These are phyloP conservation scores for Chelon labrosus DNA, from an alignment of 2,797 vertebrate genomes.

Conservation along the genomic window DNA sequence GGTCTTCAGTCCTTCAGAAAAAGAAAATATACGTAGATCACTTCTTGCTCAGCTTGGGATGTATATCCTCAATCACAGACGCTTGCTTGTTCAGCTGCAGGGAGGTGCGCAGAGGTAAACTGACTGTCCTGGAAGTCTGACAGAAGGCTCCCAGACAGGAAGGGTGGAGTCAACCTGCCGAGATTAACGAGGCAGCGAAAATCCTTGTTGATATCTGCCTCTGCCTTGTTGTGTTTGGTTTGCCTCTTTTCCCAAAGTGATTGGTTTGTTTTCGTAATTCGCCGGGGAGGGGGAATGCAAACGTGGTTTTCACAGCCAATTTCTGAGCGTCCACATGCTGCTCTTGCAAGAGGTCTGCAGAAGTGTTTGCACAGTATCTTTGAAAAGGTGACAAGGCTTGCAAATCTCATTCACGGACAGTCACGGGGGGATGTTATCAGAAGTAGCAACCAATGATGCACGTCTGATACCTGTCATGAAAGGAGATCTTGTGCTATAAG, in stretches of 20 bases:
- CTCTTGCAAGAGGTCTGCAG: neutral
- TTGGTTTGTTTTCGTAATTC: neutral
- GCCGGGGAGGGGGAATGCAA: neutral
- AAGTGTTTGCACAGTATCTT: neutral
- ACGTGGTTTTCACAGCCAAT: neutral
- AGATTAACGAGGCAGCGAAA: constrained; percentile 78
- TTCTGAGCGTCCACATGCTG: neutral
- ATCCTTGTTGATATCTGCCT: constrained; percentile 41
- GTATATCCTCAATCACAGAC: constrained; percentile 59
- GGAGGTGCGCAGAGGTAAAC: constrained; percentile 66
- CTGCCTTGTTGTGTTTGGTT: constrained; percentile 27
- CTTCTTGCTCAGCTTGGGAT: constrained; percentile 36
- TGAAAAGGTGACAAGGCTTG: neutral
- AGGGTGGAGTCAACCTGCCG: constrained; percentile 81
- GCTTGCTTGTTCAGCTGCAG: constrained; percentile 60
- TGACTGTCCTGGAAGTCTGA: constrained; percentile 67
- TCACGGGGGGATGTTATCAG: neutral
- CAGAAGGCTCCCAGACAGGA: constrained; percentile 64
- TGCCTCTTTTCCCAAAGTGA: constrained; percentile 21
- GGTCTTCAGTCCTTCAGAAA: constrained; percentile 15
- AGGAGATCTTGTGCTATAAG: neutral
- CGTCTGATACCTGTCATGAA: neutral
- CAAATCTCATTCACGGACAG: neutral
- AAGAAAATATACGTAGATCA: constrained; percentile 23
- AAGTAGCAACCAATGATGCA: neutral